Conservation (phyloP, 2,113 vertebrate genomes). For the Dromas ardeola region DNA sequence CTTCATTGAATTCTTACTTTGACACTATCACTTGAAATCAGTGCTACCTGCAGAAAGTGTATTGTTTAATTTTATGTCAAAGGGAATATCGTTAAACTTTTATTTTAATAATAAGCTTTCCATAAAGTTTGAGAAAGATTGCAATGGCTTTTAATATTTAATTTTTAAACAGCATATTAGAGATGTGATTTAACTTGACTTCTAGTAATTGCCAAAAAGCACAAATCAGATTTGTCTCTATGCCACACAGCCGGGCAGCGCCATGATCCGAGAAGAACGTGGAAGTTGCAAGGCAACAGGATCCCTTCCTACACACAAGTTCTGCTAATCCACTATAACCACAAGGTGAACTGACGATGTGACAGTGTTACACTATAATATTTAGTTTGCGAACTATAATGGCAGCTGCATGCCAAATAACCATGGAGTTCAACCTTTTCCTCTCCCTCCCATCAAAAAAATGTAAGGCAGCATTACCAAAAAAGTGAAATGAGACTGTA, state of each 20-base stretch:
- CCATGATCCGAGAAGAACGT: background rate
- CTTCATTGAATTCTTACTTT: conserved; percentile 62
- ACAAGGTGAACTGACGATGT: background rate
- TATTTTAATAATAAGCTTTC: background rate
- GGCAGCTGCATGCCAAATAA: background rate
- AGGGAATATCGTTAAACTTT: background rate
- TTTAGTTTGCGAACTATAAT: background rate
- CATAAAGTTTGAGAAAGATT: background rate
- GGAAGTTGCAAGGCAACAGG: background rate
- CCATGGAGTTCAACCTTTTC: background rate
- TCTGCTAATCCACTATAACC: background rate
- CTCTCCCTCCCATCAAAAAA: background rate
- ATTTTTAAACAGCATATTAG: background rate
- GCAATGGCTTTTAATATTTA: background rate
- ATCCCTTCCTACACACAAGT: background rate
- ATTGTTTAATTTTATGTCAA: conserved; percentile 38
- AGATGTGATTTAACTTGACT: background rate
- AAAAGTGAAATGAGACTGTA: background rate
- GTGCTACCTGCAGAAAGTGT: conserved; percentile 61
- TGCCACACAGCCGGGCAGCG: background rate
- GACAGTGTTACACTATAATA: background rate
- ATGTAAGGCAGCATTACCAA: background rate
- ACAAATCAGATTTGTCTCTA: background rate
- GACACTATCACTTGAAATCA: conserved; percentile 62
- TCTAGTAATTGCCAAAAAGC: background rate